phyloP scores from a whole-genome alignment of 2,888 invertebrate species.

The Venusia cambrica region DNA sequence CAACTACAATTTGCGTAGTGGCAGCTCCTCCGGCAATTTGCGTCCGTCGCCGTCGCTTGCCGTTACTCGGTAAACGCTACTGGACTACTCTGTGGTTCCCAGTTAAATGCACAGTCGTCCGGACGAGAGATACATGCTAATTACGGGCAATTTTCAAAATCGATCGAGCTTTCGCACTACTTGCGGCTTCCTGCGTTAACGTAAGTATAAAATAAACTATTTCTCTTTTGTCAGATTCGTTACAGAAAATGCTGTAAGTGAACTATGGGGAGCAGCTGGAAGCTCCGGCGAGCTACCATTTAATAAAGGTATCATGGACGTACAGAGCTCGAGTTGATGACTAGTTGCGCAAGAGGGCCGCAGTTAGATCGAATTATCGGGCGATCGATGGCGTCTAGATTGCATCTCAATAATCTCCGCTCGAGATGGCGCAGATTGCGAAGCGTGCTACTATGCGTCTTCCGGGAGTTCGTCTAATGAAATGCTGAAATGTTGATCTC shows the following conservation, averaged over 20 bases:
- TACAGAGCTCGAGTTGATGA: slow-evolving; percentile 67
- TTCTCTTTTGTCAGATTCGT: slow-evolving; percentile 1
- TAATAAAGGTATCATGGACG: slow-evolving; percentile 73
- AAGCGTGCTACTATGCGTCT: slow-evolving; percentile 56
- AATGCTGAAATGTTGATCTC: slow-evolving; percentile 32
- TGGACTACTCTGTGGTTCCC: slow-evolving; percentile 77
- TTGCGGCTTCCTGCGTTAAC: slow-evolving; percentile 71
- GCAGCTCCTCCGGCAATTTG: slow-evolving; percentile 74
- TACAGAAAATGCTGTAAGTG: slow-evolving; percentile 31
- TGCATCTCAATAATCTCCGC: slow-evolving; percentile 76
- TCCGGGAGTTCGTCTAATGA: slow-evolving; percentile 56
- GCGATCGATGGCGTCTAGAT: slow-evolving; percentile 75
- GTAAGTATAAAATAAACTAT: slow-evolving; percentile 48
- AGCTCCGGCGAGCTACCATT: slow-evolving; percentile 57
- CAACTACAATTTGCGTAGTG: slow-evolving; percentile 72
- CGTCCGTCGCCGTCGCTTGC: slow-evolving; percentile 71
- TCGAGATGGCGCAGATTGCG: slow-evolving; percentile 65
- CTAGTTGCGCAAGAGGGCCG: slow-evolving; percentile 67
- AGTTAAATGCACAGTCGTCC: slow-evolving; percentile 70
- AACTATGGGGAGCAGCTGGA: slow-evolving; percentile 23
- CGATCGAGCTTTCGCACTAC: slow-evolving; percentile 72
- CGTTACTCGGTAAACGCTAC: slow-evolving; percentile 79
- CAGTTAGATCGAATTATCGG: slow-evolving; percentile 74
- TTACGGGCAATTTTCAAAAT: slow-evolving; percentile 80
- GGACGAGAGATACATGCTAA: slow-evolving; percentile 75